A percentile compares a stretch with the other conserved stretches of the same genome.
Evolutionary conservation across 2,113 vertebrate species (phyloP).

Genomic region (Alethe diademata): DNA sequence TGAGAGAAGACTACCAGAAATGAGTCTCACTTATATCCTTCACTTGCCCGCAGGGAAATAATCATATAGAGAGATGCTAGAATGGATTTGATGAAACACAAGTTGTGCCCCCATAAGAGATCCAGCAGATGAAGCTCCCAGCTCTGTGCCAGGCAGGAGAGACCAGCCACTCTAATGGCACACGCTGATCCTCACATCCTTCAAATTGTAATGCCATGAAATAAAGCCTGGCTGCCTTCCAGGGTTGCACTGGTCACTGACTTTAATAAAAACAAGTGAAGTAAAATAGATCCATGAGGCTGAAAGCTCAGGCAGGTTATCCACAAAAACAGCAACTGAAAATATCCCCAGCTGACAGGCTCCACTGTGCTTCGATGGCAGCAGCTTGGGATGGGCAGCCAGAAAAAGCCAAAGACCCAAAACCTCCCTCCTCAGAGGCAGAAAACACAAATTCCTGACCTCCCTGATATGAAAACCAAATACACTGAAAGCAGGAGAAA

Average conservation of each 20-base stretch:
- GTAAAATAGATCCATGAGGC: not conserved
- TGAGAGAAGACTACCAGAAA: not conserved
- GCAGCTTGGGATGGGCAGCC: not conserved
- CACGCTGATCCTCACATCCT: rapidly evolving
- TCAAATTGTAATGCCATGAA: not conserved
- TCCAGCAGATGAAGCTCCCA: not conserved
- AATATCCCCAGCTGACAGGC: not conserved
- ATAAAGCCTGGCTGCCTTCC: not conserved
- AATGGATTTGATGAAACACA: not conserved
- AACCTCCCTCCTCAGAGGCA: not conserved
- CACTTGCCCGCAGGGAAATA: not conserved
- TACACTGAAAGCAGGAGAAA: not conserved
- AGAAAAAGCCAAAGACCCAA: not conserved
- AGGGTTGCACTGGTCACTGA: not conserved
- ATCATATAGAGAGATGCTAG: not conserved
- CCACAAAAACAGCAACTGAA: not conserved
- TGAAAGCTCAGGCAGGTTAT: not conserved
- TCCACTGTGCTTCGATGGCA: not conserved
- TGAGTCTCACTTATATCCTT: not conserved
- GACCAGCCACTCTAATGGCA: not conserved
- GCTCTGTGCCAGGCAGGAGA: not conserved
- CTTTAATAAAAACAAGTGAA: constrained; percentile 22
- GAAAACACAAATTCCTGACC: constrained; percentile 21
- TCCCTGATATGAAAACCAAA: constrained; percentile 25
- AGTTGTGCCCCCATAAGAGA: not conserved